Base-by-base conservation (phyloP, 2,113 vertebrate genomes). In the Microcebus tavaratra region DNA sequence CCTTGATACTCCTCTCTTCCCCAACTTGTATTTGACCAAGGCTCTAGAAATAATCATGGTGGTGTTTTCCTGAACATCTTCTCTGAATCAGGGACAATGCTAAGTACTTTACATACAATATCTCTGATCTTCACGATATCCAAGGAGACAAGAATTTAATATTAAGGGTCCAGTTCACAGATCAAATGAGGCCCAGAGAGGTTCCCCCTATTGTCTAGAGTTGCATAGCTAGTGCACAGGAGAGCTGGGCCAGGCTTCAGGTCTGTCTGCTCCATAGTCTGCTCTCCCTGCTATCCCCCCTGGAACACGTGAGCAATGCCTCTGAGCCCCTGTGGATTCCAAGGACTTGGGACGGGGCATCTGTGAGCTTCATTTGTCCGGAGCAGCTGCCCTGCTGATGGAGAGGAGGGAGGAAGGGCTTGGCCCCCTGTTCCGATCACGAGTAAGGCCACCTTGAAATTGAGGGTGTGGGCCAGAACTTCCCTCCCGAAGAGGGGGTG, bases 151-250 rank as follows among this genome's bases (percentile, higher is more conserved):
- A 67, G 70, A 12, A 39, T 55, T 55, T 55, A 55, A 1, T 55
- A 6, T 12, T 0, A 15, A 12, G 34, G 27, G n/a, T 73, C 31
- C 7, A 23, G 50, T 14, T 81, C 75, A 61, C 18, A 78, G 61
- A 42, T 20, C 13, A 53, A 31, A 67, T 1, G 3, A 27, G n/a
- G 70, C 57, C 73, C 29, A 10, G n/a, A 63, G 90, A 50, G 73
- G 61, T 31, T 36, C 48, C 8, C 67, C 27, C 55, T 25, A 80
- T 29, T 7, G 67, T 17, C 25, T 18, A 3, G 48, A 18, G 63
- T 50, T 29, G 21, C 42, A 34, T 7, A 15, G 13, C 20, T 3
- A 34, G n/a, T 1, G 12, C 5, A 5, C 0, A 17, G 61, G 1
- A n/a, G n/a, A n/a, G 21, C 50, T 50, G 50, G 36, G 23, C 65